Conservation (phyloP, 1,140 invertebrate species). For the Bombus haemorrhoidalis region DNA sequence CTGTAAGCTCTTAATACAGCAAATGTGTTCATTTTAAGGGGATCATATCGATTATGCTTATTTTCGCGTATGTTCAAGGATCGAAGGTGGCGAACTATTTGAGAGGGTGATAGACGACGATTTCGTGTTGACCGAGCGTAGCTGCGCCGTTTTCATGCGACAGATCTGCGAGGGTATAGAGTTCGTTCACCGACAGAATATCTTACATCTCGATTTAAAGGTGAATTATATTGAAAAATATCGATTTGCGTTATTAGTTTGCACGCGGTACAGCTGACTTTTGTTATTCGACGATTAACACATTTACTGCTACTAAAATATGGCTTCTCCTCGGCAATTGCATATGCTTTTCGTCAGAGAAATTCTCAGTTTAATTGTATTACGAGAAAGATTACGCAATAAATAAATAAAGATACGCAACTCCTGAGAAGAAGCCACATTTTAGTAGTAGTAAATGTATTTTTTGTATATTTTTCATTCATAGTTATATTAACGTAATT, state of each 20-base stretch:
- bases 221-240: slow-evolving; percentile 78
- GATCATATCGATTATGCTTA: neutral
- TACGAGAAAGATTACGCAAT: too few relatives aligned
- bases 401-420: too few relatives aligned
- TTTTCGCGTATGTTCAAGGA: slow-evolving; percentile 75
- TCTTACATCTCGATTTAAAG: slow-evolving; percentile 98
- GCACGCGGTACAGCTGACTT: neutral
- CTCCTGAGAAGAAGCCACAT: too few relatives aligned
- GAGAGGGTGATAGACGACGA: slow-evolving; percentile 99
- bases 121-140: slow-evolving; percentile 97
- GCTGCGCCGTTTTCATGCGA: slow-evolving; percentile 97
- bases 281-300: neutral
- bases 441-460: too few relatives aligned
- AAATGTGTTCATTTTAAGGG: too few relatives aligned
- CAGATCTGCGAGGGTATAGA: slow-evolving; percentile 98
- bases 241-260: neutral
- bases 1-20: slow-evolving; percentile 88
- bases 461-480: too few relatives aligned
- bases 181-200: slow-evolving; percentile 97
- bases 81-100: slow-evolving; percentile 98
- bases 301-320: neutral
- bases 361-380: too few relatives aligned
- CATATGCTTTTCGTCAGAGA: too few relatives aligned
- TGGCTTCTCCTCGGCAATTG: neutral
- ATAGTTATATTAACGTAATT: too few relatives aligned